Base-by-base conservation (phyloP, 2,888 invertebrate species). In the Chrysopilus asiliformis region DNA sequence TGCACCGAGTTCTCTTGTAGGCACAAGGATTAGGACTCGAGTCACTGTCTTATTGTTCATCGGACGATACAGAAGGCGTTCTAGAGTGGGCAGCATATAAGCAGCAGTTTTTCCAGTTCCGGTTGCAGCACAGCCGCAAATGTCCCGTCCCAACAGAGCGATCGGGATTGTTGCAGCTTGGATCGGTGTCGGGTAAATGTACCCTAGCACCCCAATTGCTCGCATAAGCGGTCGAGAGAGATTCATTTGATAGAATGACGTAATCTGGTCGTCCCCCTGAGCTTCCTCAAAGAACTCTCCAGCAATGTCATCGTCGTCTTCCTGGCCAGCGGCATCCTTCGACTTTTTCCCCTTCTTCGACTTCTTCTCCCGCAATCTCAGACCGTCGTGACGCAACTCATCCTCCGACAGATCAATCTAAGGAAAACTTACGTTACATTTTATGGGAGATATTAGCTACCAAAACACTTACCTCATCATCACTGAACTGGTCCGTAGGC, bases 61-160 rank as follows among this genome's bases (percentile, higher is more conserved):
- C 0, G 93, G 83, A 47, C 85, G 78, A 60, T 86, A 95, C 9
- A 97, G 62, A 42, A 98, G 69, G 43, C 97, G 72, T 65, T 98
- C 98, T 35, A 98, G 57, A 2, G 94, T 91, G 0, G 98, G 98
- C 48, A 98, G 65, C 89, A 98, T 95, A 61, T 95, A 98, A 0
- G 98, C 97, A 0, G 93, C 94, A 0, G 98, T 98, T 71, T 99
- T 98, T 36, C 97, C 95, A 6, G 87, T 83, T 34, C 98, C 98
- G 0, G 97, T 98, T 1, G 95, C 94, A 18, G 98, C 97, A 68
- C 97, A 98, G 8, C 94, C 98, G 66, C 95, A 97, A 48, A 98
- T 79, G 62, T 98, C 98, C 50, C 85, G 76, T 12, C 95, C 91
- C 47, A 87, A 67, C 39, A 98, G 66, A 4, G 91, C 95, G 8